Conservation (phyloP, 2,888 invertebrate species). For the Erynnis tages region DNA sequence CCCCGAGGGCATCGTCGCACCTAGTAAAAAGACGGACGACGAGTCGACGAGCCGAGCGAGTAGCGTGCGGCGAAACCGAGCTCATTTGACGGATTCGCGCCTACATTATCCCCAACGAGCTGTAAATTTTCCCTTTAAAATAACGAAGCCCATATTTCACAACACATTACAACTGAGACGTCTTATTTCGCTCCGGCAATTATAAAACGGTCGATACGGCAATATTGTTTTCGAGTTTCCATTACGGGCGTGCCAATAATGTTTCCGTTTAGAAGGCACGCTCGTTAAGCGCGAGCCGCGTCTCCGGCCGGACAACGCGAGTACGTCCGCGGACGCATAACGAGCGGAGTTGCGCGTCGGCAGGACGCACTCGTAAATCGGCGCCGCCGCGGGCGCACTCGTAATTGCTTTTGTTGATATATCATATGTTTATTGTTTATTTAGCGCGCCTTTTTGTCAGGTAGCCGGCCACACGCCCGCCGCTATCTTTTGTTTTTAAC, state of each 20-base stretch:
- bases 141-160: slow-evolving; percentile 23
- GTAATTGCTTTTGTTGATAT: slow-evolving; percentile 73
- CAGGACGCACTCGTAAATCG: slow-evolving; percentile 52
- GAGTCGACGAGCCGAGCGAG: too few relatives aligned
- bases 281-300: slow-evolving; percentile 46
- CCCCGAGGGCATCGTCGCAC: too few relatives aligned
- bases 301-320: slow-evolving; percentile 53
- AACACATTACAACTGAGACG: slow-evolving; percentile 26
- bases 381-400: slow-evolving; percentile 55
- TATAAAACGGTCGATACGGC: slow-evolving; percentile 9
- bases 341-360: slow-evolving; percentile 34
- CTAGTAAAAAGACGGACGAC: too few relatives aligned
- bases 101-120: slow-evolving; percentile 11
- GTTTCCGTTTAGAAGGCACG: slow-evolving; percentile 38
- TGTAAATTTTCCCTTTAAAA: slow-evolving; percentile 17
- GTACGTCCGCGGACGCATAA: slow-evolving; percentile 22
- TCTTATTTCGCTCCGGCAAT: slow-evolving; percentile 17
- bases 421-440: slow-evolving; percentile 70
- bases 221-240: slow-evolving; percentile 26
- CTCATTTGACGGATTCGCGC: slow-evolving; percentile 3
- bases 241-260: slow-evolving; percentile 34
- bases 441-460: slow-evolving; percentile 63
- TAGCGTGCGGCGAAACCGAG: too few relatives aligned
- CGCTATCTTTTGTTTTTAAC: slow-evolving; percentile 33
- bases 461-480: slow-evolving; percentile 48